These are phyloP conservation scores for Silvanus unidentatus DNA, from an alignment of 2,888 invertebrate genomes.

Conservation along the genomic window DNA sequence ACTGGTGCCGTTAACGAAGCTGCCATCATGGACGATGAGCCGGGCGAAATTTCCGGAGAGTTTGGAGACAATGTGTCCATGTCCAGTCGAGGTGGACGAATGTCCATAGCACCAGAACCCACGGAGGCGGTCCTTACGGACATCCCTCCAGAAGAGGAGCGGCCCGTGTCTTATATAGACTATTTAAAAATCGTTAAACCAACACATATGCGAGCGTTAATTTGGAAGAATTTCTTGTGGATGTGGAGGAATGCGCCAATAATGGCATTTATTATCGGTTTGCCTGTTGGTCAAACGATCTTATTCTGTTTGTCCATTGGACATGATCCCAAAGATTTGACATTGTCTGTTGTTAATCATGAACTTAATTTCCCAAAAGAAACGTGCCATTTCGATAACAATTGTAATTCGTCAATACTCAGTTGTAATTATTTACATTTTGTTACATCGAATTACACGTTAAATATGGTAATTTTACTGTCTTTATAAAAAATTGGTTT, in stretches of 20 bases:
- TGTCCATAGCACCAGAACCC: constrained; percentile 56
- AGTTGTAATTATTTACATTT: constrained; percentile 74
- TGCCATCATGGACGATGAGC: constrained; percentile 59
- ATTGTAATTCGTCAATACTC: constrained; percentile 47
- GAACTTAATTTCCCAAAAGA: constrained; percentile 52
- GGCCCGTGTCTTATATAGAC: constrained; percentile 49
- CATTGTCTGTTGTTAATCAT: constrained; percentile 74
- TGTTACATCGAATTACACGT: constrained; percentile 57
- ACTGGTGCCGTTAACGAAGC: constrained; percentile 54
- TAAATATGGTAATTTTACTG: constrained; percentile 53
- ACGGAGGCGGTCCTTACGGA: constrained; percentile 47
- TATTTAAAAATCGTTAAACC: constrained; percentile 59
- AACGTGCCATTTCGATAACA: constrained; percentile 30
- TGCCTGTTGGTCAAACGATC: constrained; percentile 78
- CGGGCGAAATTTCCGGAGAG: constrained; percentile 77
- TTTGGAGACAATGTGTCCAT: constrained; percentile 82
- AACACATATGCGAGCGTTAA: constrained; percentile 71
- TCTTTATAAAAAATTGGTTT: constrained; percentile 4
- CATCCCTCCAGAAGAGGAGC: constrained; percentile 63
- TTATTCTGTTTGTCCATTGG: constrained; percentile 86
- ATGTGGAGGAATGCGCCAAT: constrained; percentile 78
- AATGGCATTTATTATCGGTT: constrained; percentile 76
- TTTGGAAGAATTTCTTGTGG: constrained; percentile 86
- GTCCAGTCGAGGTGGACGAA: constrained; percentile 59
- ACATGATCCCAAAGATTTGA: constrained; percentile 73